Evolutionary conservation across 37 sponge, comb jelly and placozoan genomes (phyloP).

Genomic region (Chondrosia reniformis): DNA sequence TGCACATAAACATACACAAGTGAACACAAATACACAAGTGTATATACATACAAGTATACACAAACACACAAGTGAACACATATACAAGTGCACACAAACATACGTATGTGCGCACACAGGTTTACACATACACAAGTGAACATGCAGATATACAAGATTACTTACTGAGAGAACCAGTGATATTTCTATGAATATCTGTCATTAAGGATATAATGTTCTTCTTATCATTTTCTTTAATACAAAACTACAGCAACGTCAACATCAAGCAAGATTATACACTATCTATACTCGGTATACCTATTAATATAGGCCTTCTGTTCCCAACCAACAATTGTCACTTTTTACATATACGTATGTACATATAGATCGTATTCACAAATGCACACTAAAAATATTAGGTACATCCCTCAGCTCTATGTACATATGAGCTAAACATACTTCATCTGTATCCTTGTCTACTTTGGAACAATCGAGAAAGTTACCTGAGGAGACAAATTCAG

Average conservation of each 20-base stretch:
- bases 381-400: no score
- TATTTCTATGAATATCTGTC: no score
- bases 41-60: slow-evolving; percentile 18
- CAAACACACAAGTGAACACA: slow-evolving; percentile 31
- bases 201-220: no score
- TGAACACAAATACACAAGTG: slow-evolving; percentile 22
- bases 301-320: no score
- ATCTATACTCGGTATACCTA: no score
- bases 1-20: slow-evolving; percentile 4
- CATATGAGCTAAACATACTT: background rate
- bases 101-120: slow-evolving; percentile 24
- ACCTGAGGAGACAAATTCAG: background rate
- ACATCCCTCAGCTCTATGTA: background rate
- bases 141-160: slow-evolving; percentile 33
- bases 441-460: background rate
- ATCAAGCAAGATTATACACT: no score
- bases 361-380: no score
- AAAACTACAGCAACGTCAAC: no score
- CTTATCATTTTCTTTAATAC: no score
- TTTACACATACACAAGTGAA: slow-evolving; percentile 27
- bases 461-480: background rate
- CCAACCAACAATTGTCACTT: no score
- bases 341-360: no score
- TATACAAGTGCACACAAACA: slow-evolving; percentile 29
- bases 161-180: slow-evolving; percentile 2